phyloP scores from a whole-genome alignment of 2,888 invertebrate species.

The Lepidocyrtoides sp. region DNA sequence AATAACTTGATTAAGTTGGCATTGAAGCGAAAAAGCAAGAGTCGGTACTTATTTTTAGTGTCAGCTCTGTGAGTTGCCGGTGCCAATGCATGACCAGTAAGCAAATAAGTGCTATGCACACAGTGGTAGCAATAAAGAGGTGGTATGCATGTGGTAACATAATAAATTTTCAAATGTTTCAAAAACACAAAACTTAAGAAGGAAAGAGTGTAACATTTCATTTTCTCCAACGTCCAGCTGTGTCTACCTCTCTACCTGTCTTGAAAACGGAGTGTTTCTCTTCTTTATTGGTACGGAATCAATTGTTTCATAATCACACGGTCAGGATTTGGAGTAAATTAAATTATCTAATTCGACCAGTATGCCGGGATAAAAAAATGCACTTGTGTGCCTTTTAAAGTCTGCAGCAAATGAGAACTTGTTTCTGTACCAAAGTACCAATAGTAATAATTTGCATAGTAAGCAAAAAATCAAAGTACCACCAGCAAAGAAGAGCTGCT shows the following conservation, averaged over 20 bases:
- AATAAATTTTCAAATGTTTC: conserved; percentile 60
- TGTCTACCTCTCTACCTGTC: conserved; percentile 42
- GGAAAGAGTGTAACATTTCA: conserved; percentile 21
- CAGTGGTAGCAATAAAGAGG: conserved; percentile 61
- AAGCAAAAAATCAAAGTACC: conserved; percentile 30
- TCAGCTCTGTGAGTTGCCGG: too few relatives aligned
- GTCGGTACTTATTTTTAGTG: conserved; percentile 70
- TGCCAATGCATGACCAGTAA: conserved; percentile 62
- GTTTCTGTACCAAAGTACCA: too few relatives aligned
- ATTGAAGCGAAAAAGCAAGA: conserved; percentile 40
- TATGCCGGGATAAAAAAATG: not conserved
- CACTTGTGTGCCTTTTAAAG: not conserved
- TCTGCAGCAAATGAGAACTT: not conserved
- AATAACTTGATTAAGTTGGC: conserved; percentile 65
- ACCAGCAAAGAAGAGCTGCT: conserved; percentile 19
- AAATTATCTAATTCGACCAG: conserved; percentile 7
- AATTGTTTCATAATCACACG: conserved; percentile 70
- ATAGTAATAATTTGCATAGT: conserved; percentile 16
- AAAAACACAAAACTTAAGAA: conserved; percentile 9
- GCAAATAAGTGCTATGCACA: conserved; percentile 4
- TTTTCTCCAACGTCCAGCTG: conserved; percentile 70
- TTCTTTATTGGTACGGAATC: conserved; percentile 56
- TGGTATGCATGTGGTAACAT: conserved; percentile 73
- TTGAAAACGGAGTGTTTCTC: conserved; percentile 36
- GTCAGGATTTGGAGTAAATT: conserved; percentile 31